phyloP scores from a whole-genome alignment of 1,140 invertebrate genomes.

The Micrasema minimum region DNA sequence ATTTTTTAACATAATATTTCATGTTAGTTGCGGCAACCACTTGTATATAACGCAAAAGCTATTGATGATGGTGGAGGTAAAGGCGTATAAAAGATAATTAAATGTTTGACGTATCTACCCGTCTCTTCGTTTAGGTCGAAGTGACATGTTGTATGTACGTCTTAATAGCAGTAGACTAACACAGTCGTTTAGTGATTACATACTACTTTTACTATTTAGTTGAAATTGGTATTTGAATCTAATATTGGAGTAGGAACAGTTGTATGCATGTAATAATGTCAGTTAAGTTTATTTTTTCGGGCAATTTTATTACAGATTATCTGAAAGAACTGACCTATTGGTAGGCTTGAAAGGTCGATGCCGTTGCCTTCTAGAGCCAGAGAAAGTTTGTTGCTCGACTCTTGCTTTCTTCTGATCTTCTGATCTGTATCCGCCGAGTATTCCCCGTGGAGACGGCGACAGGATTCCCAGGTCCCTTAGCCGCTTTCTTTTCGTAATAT shows the following conservation, averaged over 20 bases:
- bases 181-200: too few relatives aligned
- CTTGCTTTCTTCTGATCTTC: neutral
- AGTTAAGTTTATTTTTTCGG: neutral
- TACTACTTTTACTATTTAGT: too few relatives aligned
- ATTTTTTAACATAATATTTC: too few relatives aligned
- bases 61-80: too few relatives aligned
- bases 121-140: too few relatives aligned
- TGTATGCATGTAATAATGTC: neutral
- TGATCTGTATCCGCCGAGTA: neutral
- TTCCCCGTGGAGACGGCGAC: neutral
- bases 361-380: neutral
- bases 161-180: too few relatives aligned
- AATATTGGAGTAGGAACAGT: neutral
- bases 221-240: neutral
- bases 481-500: neutral
- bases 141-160: too few relatives aligned
- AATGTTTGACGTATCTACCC: too few relatives aligned
- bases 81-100: too few relatives aligned
- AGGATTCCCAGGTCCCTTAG: neutral
- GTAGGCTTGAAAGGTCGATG: neutral
- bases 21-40: too few relatives aligned
- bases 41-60: too few relatives aligned
- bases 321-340: neutral
- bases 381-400: neutral
- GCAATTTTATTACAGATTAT: neutral